Evolutionary conservation across 2,113 vertebrate genomes (phyloP).

Genomic region (Stegastes partitus): DNA sequence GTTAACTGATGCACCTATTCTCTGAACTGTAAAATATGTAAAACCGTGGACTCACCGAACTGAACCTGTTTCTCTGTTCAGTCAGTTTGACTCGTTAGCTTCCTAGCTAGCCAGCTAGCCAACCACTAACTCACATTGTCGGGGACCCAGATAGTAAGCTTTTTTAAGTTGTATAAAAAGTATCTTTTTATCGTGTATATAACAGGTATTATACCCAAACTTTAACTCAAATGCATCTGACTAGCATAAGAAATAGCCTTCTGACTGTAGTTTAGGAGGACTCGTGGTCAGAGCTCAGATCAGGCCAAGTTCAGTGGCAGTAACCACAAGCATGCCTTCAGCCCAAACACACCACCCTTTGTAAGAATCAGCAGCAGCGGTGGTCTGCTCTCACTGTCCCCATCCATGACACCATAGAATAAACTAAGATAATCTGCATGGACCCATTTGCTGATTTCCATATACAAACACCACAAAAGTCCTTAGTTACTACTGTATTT

Average conservation of each 20-base stretch:
- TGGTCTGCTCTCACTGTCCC: slow-evolving; percentile 43
- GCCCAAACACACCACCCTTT: slow-evolving; percentile 59
- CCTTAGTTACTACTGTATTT: slow-evolving; percentile 1
- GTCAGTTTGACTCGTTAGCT: no score
- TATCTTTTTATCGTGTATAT: no score
- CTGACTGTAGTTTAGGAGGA: slow-evolving; percentile 3
- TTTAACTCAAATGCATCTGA: background rate
- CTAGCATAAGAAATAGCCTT: no score
- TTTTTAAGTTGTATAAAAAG: no score
- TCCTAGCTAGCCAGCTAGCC: no score
- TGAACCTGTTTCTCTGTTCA: no score
- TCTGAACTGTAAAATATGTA: no score
- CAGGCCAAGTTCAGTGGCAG: slow-evolving; percentile 53
- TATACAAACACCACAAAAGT: background rate
- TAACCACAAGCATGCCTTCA: slow-evolving; percentile 61
- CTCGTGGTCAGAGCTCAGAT: slow-evolving; percentile 5
- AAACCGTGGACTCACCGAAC: no score
- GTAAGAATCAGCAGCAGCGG: slow-evolving; percentile 26
- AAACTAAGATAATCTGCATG: slow-evolving; percentile 34
- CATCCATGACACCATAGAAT: slow-evolving; percentile 17
- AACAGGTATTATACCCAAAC: no score
- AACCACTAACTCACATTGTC: no score
- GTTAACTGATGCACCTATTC: no score
- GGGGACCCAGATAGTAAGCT: no score
- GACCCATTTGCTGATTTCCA: background rate